These are phyloP conservation scores for Tupiocoris notatus DNA, from an alignment of 2,888 invertebrate genomes.

Conservation along the genomic window DNA sequence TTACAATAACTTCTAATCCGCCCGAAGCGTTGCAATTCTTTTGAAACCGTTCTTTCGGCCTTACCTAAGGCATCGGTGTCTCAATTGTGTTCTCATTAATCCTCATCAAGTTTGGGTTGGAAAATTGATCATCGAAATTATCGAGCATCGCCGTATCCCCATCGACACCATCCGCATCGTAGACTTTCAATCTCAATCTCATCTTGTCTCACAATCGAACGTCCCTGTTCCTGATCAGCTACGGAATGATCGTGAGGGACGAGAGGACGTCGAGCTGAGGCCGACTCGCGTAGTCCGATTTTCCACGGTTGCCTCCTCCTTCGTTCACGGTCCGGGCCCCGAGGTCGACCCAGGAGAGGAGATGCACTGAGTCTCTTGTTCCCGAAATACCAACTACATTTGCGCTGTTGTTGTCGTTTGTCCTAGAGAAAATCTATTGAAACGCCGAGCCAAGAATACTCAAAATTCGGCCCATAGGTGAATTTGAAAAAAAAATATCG, in stretches of 20 bases:
- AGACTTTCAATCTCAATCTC: neutral
- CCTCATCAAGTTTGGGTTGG: too few relatives aligned
- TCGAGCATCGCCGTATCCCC: too few relatives aligned
- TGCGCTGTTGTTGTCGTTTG: neutral
- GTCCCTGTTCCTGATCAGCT: neutral
- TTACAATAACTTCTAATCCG: too few relatives aligned
- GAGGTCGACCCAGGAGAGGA: neutral
- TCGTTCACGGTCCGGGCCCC: neutral
- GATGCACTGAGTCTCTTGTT: neutral
- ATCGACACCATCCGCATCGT: too few relatives aligned
- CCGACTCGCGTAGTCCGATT: conserved; percentile 35
- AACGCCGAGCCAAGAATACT: too few relatives aligned
- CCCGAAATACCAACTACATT: neutral
- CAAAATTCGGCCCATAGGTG: too few relatives aligned
- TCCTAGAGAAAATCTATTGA: neutral
- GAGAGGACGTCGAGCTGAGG: neutral
- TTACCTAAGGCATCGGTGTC: too few relatives aligned
- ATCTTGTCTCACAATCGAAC: neutral
- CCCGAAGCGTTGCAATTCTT: too few relatives aligned
- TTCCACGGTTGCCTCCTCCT: conserved; percentile 37
- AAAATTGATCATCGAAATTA: too few relatives aligned
- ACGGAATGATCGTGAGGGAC: neutral
- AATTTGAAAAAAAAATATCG: too few relatives aligned
- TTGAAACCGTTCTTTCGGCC: too few relatives aligned
- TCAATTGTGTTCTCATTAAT: too few relatives aligned